Evolutionary conservation across 2,113 vertebrate genomes (phyloP).

Genomic region (Otis tarda): DNA sequence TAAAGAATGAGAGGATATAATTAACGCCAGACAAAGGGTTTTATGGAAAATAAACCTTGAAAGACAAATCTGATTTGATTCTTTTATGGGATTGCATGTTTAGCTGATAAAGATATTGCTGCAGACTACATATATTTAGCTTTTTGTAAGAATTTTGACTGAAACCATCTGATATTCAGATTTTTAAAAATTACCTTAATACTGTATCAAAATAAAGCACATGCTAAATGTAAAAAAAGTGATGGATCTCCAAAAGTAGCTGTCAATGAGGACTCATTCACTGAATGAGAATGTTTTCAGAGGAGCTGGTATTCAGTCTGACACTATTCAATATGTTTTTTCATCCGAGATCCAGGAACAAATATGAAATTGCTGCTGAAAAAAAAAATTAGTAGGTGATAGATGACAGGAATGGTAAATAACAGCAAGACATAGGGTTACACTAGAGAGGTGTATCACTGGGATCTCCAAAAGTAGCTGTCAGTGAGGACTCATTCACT

Average conservation of each 20-base stretch:
- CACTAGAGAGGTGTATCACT: rapidly evolving
- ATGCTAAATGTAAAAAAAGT: background rate
- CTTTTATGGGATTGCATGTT: background rate
- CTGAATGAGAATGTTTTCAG: background rate
- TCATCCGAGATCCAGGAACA: background rate
- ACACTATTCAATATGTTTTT: background rate
- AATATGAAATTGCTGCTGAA: background rate
- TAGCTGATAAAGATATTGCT: background rate
- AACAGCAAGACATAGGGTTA: background rate
- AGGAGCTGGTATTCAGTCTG: background rate
- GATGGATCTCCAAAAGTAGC: background rate
- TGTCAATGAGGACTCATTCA: background rate
- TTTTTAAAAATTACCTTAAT: background rate
- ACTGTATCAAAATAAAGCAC: background rate
- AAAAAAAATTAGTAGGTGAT: background rate
- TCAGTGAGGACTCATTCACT: background rate
- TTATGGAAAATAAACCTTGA: slow-evolving; percentile 2
- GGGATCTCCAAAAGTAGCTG: background rate
- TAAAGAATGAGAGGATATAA: background rate
- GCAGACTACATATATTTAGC: background rate
- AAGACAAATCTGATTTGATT: background rate
- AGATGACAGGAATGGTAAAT: background rate
- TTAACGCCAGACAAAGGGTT: background rate
- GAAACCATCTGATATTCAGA: background rate
- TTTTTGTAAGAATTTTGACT: background rate